Evolutionary conservation across 2,888 invertebrate species (phyloP).

Genomic region (Salpingus planirostris): DNA sequence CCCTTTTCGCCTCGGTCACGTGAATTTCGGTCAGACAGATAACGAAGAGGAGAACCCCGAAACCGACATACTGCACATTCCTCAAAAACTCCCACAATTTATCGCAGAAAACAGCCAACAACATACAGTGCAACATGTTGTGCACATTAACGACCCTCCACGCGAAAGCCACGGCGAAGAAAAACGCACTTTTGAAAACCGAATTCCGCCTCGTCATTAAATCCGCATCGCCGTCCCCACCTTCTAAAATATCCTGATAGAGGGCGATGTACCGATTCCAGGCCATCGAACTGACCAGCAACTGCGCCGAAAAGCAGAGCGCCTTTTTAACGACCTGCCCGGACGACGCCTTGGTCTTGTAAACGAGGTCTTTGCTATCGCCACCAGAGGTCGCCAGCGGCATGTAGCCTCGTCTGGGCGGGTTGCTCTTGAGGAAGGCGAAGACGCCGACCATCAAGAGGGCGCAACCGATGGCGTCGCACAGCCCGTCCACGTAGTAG

Average conservation of each 20-base stretch:
- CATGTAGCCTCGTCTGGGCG: slow-evolving; percentile 64
- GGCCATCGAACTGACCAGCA: slow-evolving; percentile 64
- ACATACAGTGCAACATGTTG: slow-evolving; percentile 62
- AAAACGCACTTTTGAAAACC: slow-evolving; percentile 62
- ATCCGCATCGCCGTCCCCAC: slow-evolving; percentile 47
- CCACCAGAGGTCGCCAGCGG: slow-evolving; percentile 49
- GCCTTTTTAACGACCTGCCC: slow-evolving; percentile 58
- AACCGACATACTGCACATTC: slow-evolving; percentile 62
- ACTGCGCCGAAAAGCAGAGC: slow-evolving; percentile 58
- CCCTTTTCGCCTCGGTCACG: slow-evolving; percentile 51
- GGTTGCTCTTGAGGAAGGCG: slow-evolving; percentile 61
- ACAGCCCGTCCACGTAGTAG: slow-evolving; percentile 74
- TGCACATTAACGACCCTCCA: slow-evolving; percentile 78
- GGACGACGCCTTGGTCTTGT: slow-evolving; percentile 59
- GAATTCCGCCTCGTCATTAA: slow-evolving; percentile 48
- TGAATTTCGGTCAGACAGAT: slow-evolving; percentile 67
- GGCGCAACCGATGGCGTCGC: slow-evolving; percentile 68
- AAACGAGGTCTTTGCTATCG: slow-evolving; percentile 49
- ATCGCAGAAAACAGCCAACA: slow-evolving; percentile 73
- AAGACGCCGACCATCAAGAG: slow-evolving; percentile 63
- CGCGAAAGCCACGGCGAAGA: slow-evolving; percentile 62
- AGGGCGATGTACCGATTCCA: slow-evolving; percentile 80
- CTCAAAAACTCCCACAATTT: slow-evolving; percentile 70
- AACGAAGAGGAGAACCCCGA: slow-evolving; percentile 55
- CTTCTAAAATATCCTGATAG: slow-evolving; percentile 69